Conservation (phyloP, 2,113 vertebrate genomes). For the Siphamia tubifer region DNA sequence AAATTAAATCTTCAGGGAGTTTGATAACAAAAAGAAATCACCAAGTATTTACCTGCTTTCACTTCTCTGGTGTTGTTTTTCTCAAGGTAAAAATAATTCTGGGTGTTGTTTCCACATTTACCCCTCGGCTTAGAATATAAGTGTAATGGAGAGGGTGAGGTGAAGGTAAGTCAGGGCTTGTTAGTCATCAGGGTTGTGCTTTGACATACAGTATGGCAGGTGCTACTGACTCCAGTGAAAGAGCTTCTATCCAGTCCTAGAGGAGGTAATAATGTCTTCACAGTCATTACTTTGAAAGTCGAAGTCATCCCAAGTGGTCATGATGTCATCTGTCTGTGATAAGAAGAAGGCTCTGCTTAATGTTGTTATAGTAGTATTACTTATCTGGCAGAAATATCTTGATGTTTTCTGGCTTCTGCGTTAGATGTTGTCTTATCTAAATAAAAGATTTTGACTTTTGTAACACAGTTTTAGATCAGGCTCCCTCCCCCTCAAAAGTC, state of each 20-base stretch:
- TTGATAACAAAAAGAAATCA: background rate
- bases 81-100: no score
- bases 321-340: constrained; percentile 61
- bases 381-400: constrained; percentile 13
- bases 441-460: background rate
- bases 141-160: constrained; percentile 33
- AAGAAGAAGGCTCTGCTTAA: background rate
- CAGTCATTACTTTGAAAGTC: constrained; percentile 43
- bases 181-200: constrained; percentile 51
- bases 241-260: constrained; percentile 15
- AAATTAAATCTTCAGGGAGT: background rate
- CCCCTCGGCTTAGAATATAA: background rate
- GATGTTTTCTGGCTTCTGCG: constrained; percentile 5
- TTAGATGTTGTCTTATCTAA: no score
- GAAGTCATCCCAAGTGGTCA: constrained; percentile 44
- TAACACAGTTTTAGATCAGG: background rate
- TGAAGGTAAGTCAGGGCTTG: constrained; percentile 47
- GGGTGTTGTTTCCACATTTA: background rate
- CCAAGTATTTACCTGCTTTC: background rate
- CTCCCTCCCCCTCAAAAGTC: no score
- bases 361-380: constrained; percentile 6
- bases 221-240: constrained; percentile 35
- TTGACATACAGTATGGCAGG: constrained; percentile 25
- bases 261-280: constrained; percentile 46
- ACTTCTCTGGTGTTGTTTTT: background rate